These are phyloP conservation scores for Ornithorhynchus anatinus DNA, from an alignment of 2,113 vertebrate genomes.

Conservation along the genomic window DNA sequence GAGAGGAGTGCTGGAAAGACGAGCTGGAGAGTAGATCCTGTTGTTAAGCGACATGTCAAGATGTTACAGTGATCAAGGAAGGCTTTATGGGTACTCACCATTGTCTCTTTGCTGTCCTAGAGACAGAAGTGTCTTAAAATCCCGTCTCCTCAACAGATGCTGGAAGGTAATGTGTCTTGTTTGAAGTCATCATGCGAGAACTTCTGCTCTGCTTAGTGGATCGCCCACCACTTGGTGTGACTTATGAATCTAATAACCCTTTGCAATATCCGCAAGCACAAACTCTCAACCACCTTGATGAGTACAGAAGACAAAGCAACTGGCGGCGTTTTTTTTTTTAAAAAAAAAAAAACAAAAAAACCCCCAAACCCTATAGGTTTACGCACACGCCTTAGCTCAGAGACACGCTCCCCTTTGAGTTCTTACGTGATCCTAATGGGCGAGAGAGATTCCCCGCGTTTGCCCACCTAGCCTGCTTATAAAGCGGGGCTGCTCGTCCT, in stretches of 20 bases:
- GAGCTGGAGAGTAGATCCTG: slow-evolving; percentile 44
- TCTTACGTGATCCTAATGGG: slow-evolving; percentile 92
- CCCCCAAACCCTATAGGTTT: slow-evolving; percentile 87
- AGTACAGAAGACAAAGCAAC: slow-evolving; percentile 86
- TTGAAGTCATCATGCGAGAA: slow-evolving; percentile 99
- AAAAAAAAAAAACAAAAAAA: no score
- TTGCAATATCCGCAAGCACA: slow-evolving; percentile 97
- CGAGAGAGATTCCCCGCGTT: slow-evolving; percentile 70
- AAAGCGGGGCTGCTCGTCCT: slow-evolving; percentile 52
- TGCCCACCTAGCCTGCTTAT: slow-evolving; percentile 54
- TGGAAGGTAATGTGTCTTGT: slow-evolving; percentile 99
- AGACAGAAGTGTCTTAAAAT: slow-evolving; percentile 99
- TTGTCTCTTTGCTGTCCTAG: slow-evolving; percentile 95
- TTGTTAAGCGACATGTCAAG: slow-evolving; percentile 71
- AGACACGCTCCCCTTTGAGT: slow-evolving; percentile 84
- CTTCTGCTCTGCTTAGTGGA: slow-evolving; percentile 99
- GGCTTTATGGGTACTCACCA: slow-evolving; percentile 90
- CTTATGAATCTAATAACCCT: slow-evolving; percentile 99
- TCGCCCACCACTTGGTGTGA: slow-evolving; percentile 99
- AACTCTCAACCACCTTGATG: slow-evolving; percentile 96
- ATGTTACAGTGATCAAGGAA: slow-evolving; percentile 70
- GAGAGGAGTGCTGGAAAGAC: slow-evolving; percentile 63
- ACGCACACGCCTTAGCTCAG: slow-evolving; percentile 85
- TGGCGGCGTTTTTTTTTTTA: no score
- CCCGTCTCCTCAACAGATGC: slow-evolving; percentile 99